Conservation (phyloP, 92 coral and sea anemone species). For the Phymanthus crucifer region DNA sequence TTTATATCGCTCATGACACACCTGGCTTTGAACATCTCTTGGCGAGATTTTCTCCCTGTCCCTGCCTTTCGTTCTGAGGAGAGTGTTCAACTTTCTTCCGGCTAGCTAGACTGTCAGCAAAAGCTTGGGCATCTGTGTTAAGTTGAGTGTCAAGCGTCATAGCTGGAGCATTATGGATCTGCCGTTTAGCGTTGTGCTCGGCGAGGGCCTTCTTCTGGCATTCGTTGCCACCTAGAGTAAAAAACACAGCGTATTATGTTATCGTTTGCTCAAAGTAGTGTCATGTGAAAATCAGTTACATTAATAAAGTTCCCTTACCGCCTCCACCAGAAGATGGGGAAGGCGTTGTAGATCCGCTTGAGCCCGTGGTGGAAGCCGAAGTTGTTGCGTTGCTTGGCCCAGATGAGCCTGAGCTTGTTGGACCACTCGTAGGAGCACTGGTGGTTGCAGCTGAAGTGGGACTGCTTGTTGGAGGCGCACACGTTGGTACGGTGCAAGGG, state of each 20-base stretch:
- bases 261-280: too few species aligned
- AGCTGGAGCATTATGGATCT: constrained; percentile 46
- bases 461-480: not conserved
- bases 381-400: not conserved
- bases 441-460: not conserved
- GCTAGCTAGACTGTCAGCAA: constrained; percentile 40
- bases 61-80: constrained; percentile 16
- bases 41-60: constrained; percentile 62
- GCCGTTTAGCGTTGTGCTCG: constrained; percentile 46
- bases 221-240: not conserved
- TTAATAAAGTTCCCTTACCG: too few species aligned
- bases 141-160: constrained; percentile 35
- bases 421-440: not conserved
- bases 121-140: constrained; percentile 44
- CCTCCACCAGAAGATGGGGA: not conserved
- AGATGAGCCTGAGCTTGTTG: not conserved
- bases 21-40: constrained; percentile 33
- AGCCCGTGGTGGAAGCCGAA: not conserved
- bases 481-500: not conserved
- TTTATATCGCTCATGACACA: not conserved
- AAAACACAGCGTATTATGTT: not conserved
- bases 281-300: too few species aligned
- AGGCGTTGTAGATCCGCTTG: not conserved
- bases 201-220: constrained; percentile 19
- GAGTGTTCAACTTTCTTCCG: constrained; percentile 23